Percentiles rank a stretch among this genome's conserved stretches.
Evolutionary conservation across 2,888 invertebrate genomes (phyloP).

Genomic region (Loripinus fragilis): DNA sequence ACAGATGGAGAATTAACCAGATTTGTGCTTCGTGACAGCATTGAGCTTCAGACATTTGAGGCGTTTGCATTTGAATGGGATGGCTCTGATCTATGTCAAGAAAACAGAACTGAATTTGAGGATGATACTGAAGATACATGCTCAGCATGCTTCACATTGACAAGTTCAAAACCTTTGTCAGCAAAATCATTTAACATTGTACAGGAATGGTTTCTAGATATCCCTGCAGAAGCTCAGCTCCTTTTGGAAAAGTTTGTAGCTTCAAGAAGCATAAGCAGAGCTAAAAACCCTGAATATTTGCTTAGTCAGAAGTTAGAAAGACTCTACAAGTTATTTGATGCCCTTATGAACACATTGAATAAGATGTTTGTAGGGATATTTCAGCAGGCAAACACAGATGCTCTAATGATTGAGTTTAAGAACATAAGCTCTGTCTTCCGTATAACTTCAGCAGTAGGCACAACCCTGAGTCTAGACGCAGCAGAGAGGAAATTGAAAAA

Average conservation of each 20-base stretch:
- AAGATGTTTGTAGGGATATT: slow-evolving; percentile 27
- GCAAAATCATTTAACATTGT: slow-evolving; percentile 2
- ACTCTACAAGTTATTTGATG: slow-evolving; percentile 11
- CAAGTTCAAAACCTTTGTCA: slow-evolving; percentile 1
- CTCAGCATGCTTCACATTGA: slow-evolving; percentile 3
- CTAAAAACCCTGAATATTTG: neutral
- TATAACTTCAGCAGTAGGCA: slow-evolving; percentile 34
- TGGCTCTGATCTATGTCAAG: neutral
- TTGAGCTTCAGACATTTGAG: neutral
- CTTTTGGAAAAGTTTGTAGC: slow-evolving; percentile 4
- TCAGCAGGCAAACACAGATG: slow-evolving; percentile 37
- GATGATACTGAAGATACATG: neutral
- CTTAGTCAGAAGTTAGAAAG: slow-evolving; percentile 8
- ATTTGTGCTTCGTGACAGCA: no score
- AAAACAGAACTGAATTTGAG: neutral
- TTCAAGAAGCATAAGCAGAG: slow-evolving; percentile 8
- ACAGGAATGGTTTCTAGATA: slow-evolving; percentile 24
- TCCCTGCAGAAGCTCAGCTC: slow-evolving; percentile 14
- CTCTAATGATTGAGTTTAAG: slow-evolving; percentile 37
- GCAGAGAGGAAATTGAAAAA: slow-evolving; percentile 34
- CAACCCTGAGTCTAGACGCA: slow-evolving; percentile 17
- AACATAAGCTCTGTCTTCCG: slow-evolving; percentile 34
- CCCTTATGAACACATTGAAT: neutral
- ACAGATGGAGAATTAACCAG: no score
- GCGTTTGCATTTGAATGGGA: neutral